Evolutionary conservation across 2,113 vertebrate species (phyloP).

Genomic region (Panurus biarmicus): DNA sequence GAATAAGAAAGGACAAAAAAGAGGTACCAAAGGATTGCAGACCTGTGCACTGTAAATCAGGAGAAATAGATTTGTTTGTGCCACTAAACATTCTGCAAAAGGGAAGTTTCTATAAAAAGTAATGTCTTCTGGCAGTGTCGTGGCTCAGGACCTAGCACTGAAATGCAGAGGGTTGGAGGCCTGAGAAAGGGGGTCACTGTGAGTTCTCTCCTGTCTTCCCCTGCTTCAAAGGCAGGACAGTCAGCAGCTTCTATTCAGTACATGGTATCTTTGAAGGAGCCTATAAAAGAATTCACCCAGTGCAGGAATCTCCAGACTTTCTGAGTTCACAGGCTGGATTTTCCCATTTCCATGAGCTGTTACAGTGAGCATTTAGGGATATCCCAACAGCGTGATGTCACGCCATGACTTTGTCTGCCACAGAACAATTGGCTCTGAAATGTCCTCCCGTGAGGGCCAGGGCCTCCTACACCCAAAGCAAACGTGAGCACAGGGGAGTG

Average conservation of each 20-base stretch:
- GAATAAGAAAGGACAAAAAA: neutral
- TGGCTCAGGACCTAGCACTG: neutral
- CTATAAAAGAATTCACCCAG: neutral
- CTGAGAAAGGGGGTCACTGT: neutral
- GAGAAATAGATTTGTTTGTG: neutral
- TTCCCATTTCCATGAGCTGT: neutral
- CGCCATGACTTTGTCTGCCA: rapidly evolving
- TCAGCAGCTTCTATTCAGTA: neutral
- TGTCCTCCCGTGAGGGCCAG: neutral
- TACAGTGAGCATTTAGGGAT: neutral
- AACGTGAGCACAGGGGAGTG: neutral
- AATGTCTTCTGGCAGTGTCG: neutral
- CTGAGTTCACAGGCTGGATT: neutral
- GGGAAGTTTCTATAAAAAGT: neutral
- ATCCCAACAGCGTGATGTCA: neutral
- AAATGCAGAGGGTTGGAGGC: neutral
- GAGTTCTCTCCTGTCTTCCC: neutral
- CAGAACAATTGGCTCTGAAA: slow-evolving; percentile 12
- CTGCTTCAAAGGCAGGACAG: neutral
- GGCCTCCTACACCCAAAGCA: slow-evolving; percentile 13
- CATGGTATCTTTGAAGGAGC: neutral
- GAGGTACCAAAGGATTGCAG: neutral
- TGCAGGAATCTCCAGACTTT: neutral
- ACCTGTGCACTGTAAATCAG: neutral
- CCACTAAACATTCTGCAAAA: neutral